phyloP scores from a whole-genome alignment of 1,140 invertebrate genomes.

The Drosophila santomea region DNA sequence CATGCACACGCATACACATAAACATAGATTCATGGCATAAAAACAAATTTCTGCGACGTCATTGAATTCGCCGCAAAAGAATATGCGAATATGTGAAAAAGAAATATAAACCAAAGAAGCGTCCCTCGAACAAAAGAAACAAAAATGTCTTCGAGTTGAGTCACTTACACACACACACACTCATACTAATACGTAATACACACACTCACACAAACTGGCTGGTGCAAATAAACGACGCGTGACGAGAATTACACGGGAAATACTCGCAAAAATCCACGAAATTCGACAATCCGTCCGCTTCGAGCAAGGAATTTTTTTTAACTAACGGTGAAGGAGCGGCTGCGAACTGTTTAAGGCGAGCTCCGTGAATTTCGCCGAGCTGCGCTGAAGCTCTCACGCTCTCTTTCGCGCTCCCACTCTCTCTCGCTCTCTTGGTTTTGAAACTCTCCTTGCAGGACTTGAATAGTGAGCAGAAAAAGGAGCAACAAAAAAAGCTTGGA shows the following conservation, averaged over 20 bases:
- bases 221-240: conserved; percentile 63
- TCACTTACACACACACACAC: conserved; percentile 44
- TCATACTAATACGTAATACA: conserved; percentile 27
- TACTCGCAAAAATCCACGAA: conserved; percentile 15
- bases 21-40: conserved; percentile 45
- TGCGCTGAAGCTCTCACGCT: conserved; percentile 22
- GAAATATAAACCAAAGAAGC: conserved; percentile 35
- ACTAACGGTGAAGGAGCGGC: conserved; percentile 64
- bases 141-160: conserved; percentile 40
- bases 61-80: conserved; percentile 76
- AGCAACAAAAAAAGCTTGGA: conserved; percentile 34
- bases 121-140: conserved; percentile 25
- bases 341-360: conserved; percentile 28
- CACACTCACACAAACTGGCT: conserved; percentile 28
- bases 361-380: conserved; percentile 29
- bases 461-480: conserved; percentile 5
- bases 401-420: not conserved
- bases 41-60: conserved; percentile 74
- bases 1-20: conserved; percentile 27
- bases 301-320: conserved; percentile 74
- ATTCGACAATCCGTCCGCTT: conserved; percentile 42
- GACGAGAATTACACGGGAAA: conserved; percentile 55
- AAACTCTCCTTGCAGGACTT: conserved; percentile 39
- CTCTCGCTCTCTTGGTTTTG: conserved; percentile 3
- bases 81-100: conserved; percentile 45